Percentiles rank a stretch among this genome's conserved stretches.
These are phyloP conservation scores for Synanthedon vespiformis DNA, from an alignment of 2,888 invertebrate genomes.

Conservation along the genomic window DNA sequence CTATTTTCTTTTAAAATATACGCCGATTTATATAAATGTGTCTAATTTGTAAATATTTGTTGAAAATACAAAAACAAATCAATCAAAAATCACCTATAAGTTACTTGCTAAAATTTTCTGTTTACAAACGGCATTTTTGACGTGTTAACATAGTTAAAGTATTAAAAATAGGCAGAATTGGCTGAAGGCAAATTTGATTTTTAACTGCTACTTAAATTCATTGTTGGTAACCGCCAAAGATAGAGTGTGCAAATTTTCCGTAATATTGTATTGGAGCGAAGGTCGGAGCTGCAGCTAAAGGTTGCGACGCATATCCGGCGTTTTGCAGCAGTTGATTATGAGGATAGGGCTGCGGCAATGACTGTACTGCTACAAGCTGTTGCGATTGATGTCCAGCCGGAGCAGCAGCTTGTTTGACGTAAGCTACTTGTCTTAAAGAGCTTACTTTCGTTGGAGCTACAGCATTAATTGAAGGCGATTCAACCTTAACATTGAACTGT, in stretches of 20 bases:
- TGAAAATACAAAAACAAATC: no score
- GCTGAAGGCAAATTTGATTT: no score
- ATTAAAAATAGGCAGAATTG: no score
- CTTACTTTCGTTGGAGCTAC: constrained; percentile 5
- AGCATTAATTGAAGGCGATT: constrained; percentile 6
- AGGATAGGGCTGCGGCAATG: constrained; percentile 10
- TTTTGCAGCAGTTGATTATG: constrained; percentile 10
- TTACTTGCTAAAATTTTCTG: no score
- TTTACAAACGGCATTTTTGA: no score
- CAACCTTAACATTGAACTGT: constrained; percentile 4
- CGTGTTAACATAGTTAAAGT: no score
- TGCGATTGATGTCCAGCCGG: constrained; percentile 2
- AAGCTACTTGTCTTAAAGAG: constrained; percentile 6
- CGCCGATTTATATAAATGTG: no score
- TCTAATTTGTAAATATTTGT: no score
- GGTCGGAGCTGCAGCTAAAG: constrained; percentile 18
- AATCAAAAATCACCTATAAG: no score
- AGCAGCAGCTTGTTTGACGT: constrained; percentile 10
- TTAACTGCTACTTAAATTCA: constrained; percentile 3
- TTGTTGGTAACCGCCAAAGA: constrained; percentile 26
- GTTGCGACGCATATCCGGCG: constrained; percentile 11
- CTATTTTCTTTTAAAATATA: no score
- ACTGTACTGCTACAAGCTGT: constrained; percentile 2
- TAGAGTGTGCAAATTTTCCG: constrained; percentile 40
- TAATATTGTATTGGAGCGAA: constrained; percentile 45